phyloP scores from a whole-genome alignment of 2,113 vertebrate genomes.

The Sterna hirundo region DNA sequence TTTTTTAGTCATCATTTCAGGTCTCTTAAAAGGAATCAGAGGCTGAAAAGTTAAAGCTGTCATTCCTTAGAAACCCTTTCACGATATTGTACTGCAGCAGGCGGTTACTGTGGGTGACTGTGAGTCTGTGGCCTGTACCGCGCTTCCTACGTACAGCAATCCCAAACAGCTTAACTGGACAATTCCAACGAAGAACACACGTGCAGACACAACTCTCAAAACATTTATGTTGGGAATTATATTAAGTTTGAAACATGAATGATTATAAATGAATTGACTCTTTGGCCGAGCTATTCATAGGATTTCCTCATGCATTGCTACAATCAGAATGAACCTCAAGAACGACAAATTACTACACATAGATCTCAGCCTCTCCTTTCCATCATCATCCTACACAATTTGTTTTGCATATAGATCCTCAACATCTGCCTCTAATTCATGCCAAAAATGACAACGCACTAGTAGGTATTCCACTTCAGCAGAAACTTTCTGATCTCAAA shows the following conservation, averaged over 20 bases:
- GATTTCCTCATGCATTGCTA: background rate
- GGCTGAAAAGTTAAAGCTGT: background rate
- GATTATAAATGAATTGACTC: background rate
- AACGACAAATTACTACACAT: background rate
- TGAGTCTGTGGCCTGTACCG: too few relatives aligned
- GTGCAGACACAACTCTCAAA: background rate
- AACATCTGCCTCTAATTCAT: background rate
- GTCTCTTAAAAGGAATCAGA: background rate
- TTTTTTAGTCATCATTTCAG: background rate
- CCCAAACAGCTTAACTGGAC: background rate
- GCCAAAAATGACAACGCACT: background rate
- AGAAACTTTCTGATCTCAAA: background rate
- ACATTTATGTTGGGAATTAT: background rate
- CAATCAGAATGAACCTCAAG: background rate
- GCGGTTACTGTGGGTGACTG: too few relatives aligned
- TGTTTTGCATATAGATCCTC: background rate
- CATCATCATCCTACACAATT: background rate
- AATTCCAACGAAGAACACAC: background rate
- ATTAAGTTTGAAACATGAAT: background rate
- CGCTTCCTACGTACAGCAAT: accelerated
- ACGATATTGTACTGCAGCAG: background rate
- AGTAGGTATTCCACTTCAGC: background rate
- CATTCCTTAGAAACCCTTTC: background rate
- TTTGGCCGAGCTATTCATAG: background rate
- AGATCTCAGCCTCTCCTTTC: background rate